phyloP scores from a whole-genome alignment of 2,888 invertebrate species.

The Chelonus formosanus region DNA sequence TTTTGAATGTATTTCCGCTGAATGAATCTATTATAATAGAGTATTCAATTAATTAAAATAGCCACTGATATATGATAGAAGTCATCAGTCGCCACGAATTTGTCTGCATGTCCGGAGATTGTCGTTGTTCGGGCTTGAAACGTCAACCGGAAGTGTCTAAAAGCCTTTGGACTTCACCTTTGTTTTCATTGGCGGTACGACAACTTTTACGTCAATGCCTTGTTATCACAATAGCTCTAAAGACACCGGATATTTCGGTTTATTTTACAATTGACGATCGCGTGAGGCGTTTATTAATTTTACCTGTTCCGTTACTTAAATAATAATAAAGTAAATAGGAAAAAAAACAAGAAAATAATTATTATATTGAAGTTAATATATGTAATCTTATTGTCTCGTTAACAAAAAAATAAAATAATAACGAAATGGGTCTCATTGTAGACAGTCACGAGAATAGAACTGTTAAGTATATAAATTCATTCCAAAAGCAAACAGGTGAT shows the following conservation, averaged over 20 bases:
- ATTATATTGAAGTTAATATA: too few relatives aligned
- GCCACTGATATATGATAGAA: conserved; percentile 1
- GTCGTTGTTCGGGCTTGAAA: background rate
- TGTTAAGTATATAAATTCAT: conserved; percentile 20
- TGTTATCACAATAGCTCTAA: conserved; percentile 1
- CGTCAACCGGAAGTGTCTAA: conserved; percentile 49
- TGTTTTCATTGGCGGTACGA: conserved; percentile 53
- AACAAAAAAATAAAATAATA: too few relatives aligned
- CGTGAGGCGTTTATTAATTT: background rate
- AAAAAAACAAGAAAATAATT: too few relatives aligned
- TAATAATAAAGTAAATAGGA: background rate
- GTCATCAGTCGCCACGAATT: background rate
- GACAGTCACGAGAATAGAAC: too few relatives aligned
- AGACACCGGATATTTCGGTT: conserved; percentile 8
- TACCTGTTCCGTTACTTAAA: background rate
- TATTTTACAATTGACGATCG: conserved; percentile 4
- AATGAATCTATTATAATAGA: background rate
- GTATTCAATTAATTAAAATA: conserved; percentile 1
- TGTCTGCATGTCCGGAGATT: conserved; percentile 10
- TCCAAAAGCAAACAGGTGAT: conserved; percentile 33
- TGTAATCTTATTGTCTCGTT: too few relatives aligned
- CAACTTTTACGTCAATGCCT: conserved; percentile 38
- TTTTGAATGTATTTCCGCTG: conserved; percentile 7
- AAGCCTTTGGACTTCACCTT: conserved; percentile 47
- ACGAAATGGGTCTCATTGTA: too few relatives aligned